phyloP scores from a whole-genome alignment of 2,797 vertebrate genomes.

The Bradypus variegatus region DNA sequence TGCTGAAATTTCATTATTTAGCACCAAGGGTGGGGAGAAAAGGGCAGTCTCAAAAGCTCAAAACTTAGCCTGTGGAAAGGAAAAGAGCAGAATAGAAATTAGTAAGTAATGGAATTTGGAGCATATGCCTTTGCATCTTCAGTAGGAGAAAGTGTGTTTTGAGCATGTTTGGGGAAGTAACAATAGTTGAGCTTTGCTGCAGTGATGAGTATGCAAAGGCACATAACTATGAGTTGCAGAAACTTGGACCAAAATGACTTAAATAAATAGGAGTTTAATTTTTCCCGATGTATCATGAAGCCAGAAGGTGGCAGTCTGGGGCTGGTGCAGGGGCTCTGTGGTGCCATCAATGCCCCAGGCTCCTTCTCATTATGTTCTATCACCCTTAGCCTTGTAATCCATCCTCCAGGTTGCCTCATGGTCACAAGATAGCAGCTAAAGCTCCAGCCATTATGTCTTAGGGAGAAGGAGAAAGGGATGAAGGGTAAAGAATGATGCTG shows the following conservation, averaged over 20 bases:
- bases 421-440: background rate
- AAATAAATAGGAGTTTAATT: background rate
- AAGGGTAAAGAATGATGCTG: background rate
- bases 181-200: background rate
- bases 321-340: background rate
- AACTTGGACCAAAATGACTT: background rate
- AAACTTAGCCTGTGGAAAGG: background rate
- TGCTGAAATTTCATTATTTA: slow-evolving; percentile 43
- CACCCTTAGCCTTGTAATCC: background rate
- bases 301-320: background rate
- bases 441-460: background rate
- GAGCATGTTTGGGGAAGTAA: background rate
- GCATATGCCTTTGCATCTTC: no score
- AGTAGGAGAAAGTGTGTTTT: background rate
- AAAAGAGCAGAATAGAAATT: background rate
- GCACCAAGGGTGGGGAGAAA: background rate
- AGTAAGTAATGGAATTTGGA: background rate
- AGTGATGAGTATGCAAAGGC: background rate
- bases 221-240: background rate
- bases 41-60: background rate
- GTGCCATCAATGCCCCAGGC: background rate
- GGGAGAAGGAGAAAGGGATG: background rate
- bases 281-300: background rate
- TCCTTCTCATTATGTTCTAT: background rate
- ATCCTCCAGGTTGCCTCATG: background rate